Evolutionary conservation across 2,797 vertebrate species (phyloP), one percentile per base, ranked within the genome.

Genomic region (Galagoides demidoff): DNA sequence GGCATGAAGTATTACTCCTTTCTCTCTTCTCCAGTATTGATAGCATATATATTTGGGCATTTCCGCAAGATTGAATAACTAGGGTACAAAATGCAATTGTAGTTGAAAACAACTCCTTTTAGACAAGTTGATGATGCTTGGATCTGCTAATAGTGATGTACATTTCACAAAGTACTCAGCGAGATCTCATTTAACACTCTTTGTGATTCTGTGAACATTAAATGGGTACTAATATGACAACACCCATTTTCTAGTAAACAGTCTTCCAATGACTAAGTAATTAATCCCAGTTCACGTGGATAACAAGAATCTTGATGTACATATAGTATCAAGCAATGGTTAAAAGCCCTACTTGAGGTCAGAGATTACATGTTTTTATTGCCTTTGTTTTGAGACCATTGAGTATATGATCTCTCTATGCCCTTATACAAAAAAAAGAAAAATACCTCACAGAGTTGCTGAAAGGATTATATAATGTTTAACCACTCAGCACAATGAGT

Each of bases 21-120:
- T 91, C 70, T 91, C 71, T 90, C 73, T 73, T 81, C 59, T 59
- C n/a, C 57, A 79, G 55, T n/a, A 78, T 31, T 31, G 37, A 12
- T 63, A 73, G 61, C 39, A 93, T 19, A 34, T 49, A 68, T 45
- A 78, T 27, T 49, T 55, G 93, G 83, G 81, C n/a, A 39, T 87
- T 74, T 27, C 27, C 64, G 31, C 12, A 74, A 52, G 52, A 63
- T 74, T 88, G 79, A 92, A 85, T 23, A 74, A 66, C 29, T 23
- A 59, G 81, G 5, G 27, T 52, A 89, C 16, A 70, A 95, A 94
- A 94, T 90, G n/a, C 68, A 85, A 34, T 29, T 31, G 61, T 61
- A 93, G 31, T 59, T 85, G 29, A 79, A 90, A 92, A 81, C 49
- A 93, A 88, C 37, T 94, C 29, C 84, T 64, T 93, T 91, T 59